Conservation (phyloP, 1,140 invertebrate species). For the Marisa cornuarietis region DNA sequence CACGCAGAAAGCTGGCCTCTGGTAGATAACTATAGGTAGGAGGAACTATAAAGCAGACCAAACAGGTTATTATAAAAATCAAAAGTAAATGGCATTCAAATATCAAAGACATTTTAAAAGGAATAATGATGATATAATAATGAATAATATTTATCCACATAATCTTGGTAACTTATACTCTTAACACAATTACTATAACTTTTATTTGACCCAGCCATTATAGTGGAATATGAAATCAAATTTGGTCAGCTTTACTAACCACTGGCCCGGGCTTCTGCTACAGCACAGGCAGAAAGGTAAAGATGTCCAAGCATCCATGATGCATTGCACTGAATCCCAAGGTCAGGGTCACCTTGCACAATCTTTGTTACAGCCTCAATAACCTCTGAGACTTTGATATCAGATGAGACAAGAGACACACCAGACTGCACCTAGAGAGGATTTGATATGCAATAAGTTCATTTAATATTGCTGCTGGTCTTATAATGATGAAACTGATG, state of each 20-base stretch:
- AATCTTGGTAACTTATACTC: too few relatives aligned
- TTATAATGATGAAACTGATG: not conserved
- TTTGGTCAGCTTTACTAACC: slow-evolving; percentile 32
- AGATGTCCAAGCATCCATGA: slow-evolving; percentile 57
- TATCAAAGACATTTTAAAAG: not conserved
- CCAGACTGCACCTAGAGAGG: slow-evolving; percentile 23
- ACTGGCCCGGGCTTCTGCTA: slow-evolving; percentile 42
- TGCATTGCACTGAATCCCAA: slow-evolving; percentile 49
- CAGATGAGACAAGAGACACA: slow-evolving; percentile 30
- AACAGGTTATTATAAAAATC: too few relatives aligned
- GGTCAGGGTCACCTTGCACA: slow-evolving; percentile 31
- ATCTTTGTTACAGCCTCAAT: slow-evolving; percentile 37
- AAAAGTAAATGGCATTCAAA: not conserved
- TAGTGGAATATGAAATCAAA: not conserved
- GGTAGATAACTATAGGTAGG: slow-evolving; percentile 49
- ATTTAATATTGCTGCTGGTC: not conserved
- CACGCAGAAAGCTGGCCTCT: slow-evolving; percentile 52
- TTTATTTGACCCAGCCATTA: not conserved
- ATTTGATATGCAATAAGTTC: not conserved
- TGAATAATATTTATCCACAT: too few relatives aligned
- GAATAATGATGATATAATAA: too few relatives aligned
- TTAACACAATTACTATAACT: too few relatives aligned
- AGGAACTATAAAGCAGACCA: slow-evolving; percentile 44
- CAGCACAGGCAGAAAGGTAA: slow-evolving; percentile 45
- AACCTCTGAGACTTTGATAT: slow-evolving; percentile 38